Conservation (phyloP, 2,113 vertebrate species). For the Prinia subflava region DNA sequence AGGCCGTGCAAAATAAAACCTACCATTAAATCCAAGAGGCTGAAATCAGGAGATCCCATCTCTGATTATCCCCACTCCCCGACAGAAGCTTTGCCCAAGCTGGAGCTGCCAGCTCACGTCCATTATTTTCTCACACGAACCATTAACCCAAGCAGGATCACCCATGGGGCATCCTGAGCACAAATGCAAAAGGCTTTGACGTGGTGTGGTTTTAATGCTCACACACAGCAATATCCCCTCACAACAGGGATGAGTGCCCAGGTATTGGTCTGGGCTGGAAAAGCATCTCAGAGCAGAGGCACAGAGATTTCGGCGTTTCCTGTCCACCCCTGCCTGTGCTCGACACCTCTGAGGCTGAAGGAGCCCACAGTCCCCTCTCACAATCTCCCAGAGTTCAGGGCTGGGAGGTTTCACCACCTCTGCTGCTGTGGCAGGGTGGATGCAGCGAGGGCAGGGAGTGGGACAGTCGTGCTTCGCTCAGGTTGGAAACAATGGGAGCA, state of each 20-base stretch:
- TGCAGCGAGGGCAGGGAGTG: background rate
- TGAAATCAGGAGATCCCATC: conserved; percentile 37
- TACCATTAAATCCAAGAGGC: background rate
- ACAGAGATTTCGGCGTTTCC: fast-evolving
- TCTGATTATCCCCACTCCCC: background rate
- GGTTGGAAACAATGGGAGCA: conserved; percentile 14
- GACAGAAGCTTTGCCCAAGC: background rate
- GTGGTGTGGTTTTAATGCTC: background rate
- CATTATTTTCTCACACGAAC: background rate
- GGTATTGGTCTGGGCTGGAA: background rate
- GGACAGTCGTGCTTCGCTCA: background rate
- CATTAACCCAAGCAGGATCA: background rate
- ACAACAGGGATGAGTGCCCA: background rate
- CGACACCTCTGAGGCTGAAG: background rate
- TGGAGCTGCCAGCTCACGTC: background rate
- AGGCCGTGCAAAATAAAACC: conserved; percentile 17
- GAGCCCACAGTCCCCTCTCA: background rate
- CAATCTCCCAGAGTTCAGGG: background rate
- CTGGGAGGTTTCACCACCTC: background rate
- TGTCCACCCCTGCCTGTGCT: background rate
- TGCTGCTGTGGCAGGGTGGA: background rate
- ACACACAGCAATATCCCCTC: background rate
- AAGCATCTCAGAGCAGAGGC: background rate
- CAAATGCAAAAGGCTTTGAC: background rate
- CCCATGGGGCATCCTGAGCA: background rate